Evolutionary conservation across 2,113 vertebrate genomes (phyloP).

Genomic region (Thunnus thynnus): DNA sequence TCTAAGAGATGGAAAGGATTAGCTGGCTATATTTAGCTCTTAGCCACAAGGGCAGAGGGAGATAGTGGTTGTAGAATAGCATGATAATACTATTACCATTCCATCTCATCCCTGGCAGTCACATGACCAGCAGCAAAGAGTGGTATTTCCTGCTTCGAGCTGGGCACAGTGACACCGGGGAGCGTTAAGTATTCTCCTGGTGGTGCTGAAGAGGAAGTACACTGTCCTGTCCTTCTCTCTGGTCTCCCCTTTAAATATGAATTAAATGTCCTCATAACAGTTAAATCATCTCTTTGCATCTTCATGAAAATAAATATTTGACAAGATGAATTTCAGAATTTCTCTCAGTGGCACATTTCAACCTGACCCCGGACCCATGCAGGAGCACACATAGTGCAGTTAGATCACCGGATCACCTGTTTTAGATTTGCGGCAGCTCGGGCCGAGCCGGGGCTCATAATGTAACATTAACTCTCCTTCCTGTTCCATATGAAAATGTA

Average conservation of each 20-base stretch:
- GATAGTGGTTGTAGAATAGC: conserved; percentile 53
- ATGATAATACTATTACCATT: conserved; percentile 73
- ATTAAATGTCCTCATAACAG: conserved; percentile 38
- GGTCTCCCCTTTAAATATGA: conserved; percentile 5
- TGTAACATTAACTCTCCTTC: conserved; percentile 84
- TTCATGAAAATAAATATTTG: not conserved
- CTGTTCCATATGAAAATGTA: conserved; percentile 83
- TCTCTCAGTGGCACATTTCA: conserved; percentile 18
- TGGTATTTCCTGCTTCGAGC: conserved; percentile 54
- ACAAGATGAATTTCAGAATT: conserved; percentile 12
- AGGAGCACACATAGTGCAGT: conserved; percentile 29
- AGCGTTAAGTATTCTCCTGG: conserved; percentile 45
- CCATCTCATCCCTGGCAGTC: conserved; percentile 70
- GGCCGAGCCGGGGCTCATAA: conserved; percentile 62
- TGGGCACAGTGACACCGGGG: conserved; percentile 24
- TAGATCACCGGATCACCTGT: conserved; percentile 73
- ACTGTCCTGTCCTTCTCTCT: conserved; percentile 27
- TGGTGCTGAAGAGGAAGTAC: conserved; percentile 29
- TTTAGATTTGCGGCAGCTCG: conserved; percentile 77
- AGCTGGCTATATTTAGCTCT: conserved; percentile 57
- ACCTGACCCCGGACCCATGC: conserved; percentile 21
- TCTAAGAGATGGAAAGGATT: conserved; percentile 49
- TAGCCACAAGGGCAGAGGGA: conserved; percentile 53
- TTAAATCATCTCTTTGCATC: not conserved
- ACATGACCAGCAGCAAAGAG: conserved; percentile 54